Evolutionary conservation across 1,140 invertebrate genomes (phyloP), one percentile per base, ranked within the genome.

Genomic region (Ridgeia piscesae): DNA sequence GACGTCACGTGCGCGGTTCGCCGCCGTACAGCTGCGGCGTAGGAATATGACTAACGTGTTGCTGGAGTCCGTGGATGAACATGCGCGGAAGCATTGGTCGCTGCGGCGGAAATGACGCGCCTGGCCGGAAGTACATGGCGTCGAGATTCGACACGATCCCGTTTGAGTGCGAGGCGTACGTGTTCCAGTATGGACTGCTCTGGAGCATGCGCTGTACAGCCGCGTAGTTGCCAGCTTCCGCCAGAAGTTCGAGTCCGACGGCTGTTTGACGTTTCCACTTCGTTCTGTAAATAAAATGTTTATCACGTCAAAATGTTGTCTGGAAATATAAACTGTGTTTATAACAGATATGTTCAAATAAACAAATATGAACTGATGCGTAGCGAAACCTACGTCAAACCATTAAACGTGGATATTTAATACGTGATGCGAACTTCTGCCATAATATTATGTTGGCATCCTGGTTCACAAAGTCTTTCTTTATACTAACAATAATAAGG

Each of bases 211-310:
- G 97, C 96, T 99, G 99, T 93, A 99, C 98, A 2, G 99, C 99
- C 0, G 98, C 98, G 95, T 99, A 99, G 96, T 99, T 99, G 9
- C 98, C 98, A 0, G 98, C 98, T 95, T 99, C 99, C 0, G 98
- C 98, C 92, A 99, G 96, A 33, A 99, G 97, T 95, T 99, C 99
- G 93, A 99, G 96, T 0, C 99, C 99, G 0, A 99, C 99, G 0
- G 99, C 98, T 2, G 99, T 99, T 96, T 99, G 99, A 9, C 99
- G 97, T 96, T 99, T 99, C 99, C 99, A 99, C 97, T 99, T 99
- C 94, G 99, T 99, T 96, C 99, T 99, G 97, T 21, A 93, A 92
- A 0, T 21, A 77, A 2, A 77, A 77, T 21, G 58, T 77, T 77
- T 77, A 21, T 91, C 34, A 88, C n/a, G n/a, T 90, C 14, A 34